Base-by-base conservation (phyloP, 2,113 vertebrate genomes). In the Pygoscelis adeliae region DNA sequence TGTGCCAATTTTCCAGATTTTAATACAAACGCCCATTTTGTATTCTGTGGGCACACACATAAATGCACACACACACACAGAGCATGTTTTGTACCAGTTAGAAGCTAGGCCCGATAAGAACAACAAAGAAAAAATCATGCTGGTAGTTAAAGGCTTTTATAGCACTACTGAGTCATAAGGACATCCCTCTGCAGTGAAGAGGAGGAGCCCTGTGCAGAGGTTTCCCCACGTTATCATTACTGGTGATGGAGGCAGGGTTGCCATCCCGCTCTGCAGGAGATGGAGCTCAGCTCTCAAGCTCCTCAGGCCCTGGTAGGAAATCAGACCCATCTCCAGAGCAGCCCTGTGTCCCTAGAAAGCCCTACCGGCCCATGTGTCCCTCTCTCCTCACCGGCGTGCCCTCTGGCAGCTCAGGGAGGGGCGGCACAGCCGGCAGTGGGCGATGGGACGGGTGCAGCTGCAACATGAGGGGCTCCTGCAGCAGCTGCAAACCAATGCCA, bases 391-490 rank as follows among this genome's bases (percentile, higher is more conserved):
- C 30, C 6, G 4, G 3, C 2, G 2, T 71, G 46, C 30, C 34
- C 15, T 87, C 63, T 6, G 5, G 17, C 67, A 83, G 40, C 84
- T 12, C 4, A 0, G 29, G 32, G 38, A 23, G 3, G 4, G 49
- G 26, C 26, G 29, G 59, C 55, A 79, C 40, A 73, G 49, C 30
- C 9, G 6, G 30, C 8, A 6, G 30, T 5, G 12, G 29, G 18
- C 6, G 4, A 87, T 10, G 13, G 49, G 22, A 52, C 0, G 2
- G 15, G 22, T 71, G n/a, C 0, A 0, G 73, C 50, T 66, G 42
- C 65, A 70, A 6, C 36, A 76, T 2, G 26, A 85, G 29, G 30
- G 11, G 11, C 13, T 92, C 59, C n/a, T 49, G 59, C 26, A 26
- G 66, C 73, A 78, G 70, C 30, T 70, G 59, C 70, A 71, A 78